Conservation (phyloP, 2,888 invertebrate genomes). For the Cylindroiulus punctatus region DNA sequence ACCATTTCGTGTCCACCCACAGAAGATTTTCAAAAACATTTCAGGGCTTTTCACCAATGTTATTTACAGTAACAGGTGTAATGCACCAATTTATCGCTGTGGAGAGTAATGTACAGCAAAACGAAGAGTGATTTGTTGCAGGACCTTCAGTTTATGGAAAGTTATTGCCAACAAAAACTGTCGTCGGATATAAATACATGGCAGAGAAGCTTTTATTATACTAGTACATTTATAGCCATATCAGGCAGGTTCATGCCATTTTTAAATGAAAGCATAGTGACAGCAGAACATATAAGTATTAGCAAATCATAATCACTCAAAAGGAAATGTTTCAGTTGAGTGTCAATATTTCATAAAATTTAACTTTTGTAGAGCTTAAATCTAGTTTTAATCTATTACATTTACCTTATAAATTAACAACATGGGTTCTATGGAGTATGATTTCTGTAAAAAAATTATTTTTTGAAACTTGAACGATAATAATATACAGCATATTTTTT, state of each 20-base stretch:
- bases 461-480: background rate
- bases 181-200: constrained; percentile 9
- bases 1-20: background rate
- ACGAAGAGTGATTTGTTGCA: constrained; percentile 47
- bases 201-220: constrained; percentile 1
- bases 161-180: constrained; percentile 5
- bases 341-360: too few species aligned
- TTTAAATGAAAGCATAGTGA: background rate
- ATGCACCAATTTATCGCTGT: constrained; percentile 15
- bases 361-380: background rate
- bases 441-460: background rate
- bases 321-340: too few species aligned
- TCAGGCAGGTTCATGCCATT: background rate
- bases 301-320: background rate
- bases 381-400: background rate
- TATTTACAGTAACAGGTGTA: constrained; percentile 46
- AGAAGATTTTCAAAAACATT: background rate
- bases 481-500: background rate
- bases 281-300: background rate
- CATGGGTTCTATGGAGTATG: background rate
- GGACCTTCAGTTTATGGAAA: constrained; percentile 10
- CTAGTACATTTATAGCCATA: background rate
- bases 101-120: constrained; percentile 21
- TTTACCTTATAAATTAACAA: background rate
- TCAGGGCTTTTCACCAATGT: background rate